Evolutionary conservation across 2,888 invertebrate species (phyloP), one percentile per base, ranked within the genome.

Genomic region (Drosophila peninsularis): DNA sequence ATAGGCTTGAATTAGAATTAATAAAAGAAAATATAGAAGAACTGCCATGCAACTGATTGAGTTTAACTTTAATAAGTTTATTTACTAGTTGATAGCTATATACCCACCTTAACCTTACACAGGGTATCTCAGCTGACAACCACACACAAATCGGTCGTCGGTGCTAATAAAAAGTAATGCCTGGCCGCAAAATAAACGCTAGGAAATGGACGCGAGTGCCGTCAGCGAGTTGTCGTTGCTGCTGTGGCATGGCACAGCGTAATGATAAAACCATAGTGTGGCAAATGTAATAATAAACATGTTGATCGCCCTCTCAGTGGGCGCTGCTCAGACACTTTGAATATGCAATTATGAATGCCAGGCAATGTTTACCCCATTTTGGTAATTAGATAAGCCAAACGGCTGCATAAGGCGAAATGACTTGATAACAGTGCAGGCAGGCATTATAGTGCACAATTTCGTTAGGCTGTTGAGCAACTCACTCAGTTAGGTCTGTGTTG

Each of bases 231-330:
- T 74, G 74, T 67, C 54, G 54, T 53, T 62, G 54, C 10, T 37
- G 52, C 58, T 62, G 62, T 62, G 39, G 70, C 80, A 56, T 72
- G 79, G 74, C 63, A 81, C 67, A 70, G 64, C 74, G 65, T 67
- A 69, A 79, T 75, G 82, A 78, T 87, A 73, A 79, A 72, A 73
- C 68, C 60, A 71, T 62, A 66, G 88, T 85, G 76, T 79, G 88
- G 82, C 71, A 83, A 83, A 84, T 84, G 82, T 79, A 83, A 83
- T 83, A 82, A 88, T 83, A 82, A 88, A 85, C 83, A 82, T 79
- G 82, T 83, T 83, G 34, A 47, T 17, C 63, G 39, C 66, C 56
- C 61, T 60, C 41, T 53, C 74, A 44, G 88, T 78, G 82, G 80
- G 76, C 85, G 74, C 66, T 36, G 76, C 66, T 32, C 21, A 82